Base-by-base conservation (phyloP, 2,888 invertebrate species). In the Lasius platythorax region DNA sequence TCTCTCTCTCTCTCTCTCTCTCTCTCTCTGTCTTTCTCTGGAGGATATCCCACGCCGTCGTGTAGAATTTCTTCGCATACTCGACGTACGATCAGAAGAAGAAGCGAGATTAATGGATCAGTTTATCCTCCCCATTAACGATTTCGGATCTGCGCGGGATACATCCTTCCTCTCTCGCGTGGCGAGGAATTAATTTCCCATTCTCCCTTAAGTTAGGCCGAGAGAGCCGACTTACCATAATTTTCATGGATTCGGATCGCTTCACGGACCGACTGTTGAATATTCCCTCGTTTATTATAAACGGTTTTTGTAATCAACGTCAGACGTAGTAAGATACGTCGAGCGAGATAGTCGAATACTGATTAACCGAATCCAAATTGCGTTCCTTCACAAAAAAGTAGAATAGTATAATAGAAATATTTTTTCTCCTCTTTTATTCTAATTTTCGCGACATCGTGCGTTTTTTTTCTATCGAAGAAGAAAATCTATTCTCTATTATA, bases 231-330 rank as follows among this genome's bases (percentile, higher is more conserved):
- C 89, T 90, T 90, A 90, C 90, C 89, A 90, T 90, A 90, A 90
- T 90, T 89, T 90, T 86, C 85, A 89, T 89, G 88, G 86, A 87
- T 85, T 68, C 85, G 87, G 83, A 85, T 88, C 86, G 85, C 88
- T 86, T 87, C 87, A 84, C 86, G 76, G 76, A 72, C 84, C 78
- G 87, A 81, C 87, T 90, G 87, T 90, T 90, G 90, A 90, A 90
- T 90, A 90, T 90, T 90, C 90, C 72, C 86, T 81, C 88, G 84
- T 90, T 90, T 88, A 90, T 90, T 90, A 89, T 83, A 73, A 89
- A 88, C 87, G 89, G 88, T 88, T 87, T 90, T 89, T 86, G 87
- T 88, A 90, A 90, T 90, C 86, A 90, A 90, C 86, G 88, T 87
- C 88, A 87, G 83, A 75, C 85, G 87, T 85, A 87, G 79, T 83